These are phyloP conservation scores for Callithrix jacchus DNA, from an alignment of 2,113 vertebrate genomes.

Conservation along the genomic window DNA sequence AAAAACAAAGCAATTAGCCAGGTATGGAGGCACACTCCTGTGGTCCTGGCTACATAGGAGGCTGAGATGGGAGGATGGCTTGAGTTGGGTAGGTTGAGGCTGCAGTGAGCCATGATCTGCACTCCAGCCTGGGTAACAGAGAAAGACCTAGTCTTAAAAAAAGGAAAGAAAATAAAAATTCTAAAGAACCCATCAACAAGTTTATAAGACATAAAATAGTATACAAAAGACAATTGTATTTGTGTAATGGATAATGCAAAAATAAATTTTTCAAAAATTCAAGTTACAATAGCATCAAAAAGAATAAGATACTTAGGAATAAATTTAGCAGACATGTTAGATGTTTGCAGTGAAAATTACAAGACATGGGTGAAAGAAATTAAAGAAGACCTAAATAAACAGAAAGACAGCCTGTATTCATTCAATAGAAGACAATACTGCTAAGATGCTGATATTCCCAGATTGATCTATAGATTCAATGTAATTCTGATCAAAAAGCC, in stretches of 20 bases:
- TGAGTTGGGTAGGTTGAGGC: too few species aligned
- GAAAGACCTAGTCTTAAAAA: too few species aligned
- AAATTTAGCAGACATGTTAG: not conserved
- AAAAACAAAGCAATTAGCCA: too few species aligned
- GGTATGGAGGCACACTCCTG: too few species aligned
- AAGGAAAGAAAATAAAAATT: not conserved
- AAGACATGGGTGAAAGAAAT: not conserved
- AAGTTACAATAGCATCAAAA: conserved; percentile 3
- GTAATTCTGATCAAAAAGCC: not conserved
- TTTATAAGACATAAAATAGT: not conserved
- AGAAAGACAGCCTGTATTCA: not conserved
- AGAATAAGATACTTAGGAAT: not conserved
- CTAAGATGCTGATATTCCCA: not conserved
- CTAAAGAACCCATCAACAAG: conserved; percentile 19
- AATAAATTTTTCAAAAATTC: not conserved
- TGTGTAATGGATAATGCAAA: conserved; percentile 14
- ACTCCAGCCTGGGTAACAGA: too few species aligned
- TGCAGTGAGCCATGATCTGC: too few species aligned
- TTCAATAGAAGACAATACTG: not conserved
- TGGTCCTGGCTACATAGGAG: too few species aligned
- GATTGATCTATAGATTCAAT: not conserved
- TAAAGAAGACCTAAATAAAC: not conserved
- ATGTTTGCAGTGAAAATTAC: not conserved
- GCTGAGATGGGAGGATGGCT: too few species aligned
- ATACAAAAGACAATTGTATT: not conserved